Conservation (phyloP, 2,113 vertebrate genomes). For the Phrynosoma blainvillii region DNA sequence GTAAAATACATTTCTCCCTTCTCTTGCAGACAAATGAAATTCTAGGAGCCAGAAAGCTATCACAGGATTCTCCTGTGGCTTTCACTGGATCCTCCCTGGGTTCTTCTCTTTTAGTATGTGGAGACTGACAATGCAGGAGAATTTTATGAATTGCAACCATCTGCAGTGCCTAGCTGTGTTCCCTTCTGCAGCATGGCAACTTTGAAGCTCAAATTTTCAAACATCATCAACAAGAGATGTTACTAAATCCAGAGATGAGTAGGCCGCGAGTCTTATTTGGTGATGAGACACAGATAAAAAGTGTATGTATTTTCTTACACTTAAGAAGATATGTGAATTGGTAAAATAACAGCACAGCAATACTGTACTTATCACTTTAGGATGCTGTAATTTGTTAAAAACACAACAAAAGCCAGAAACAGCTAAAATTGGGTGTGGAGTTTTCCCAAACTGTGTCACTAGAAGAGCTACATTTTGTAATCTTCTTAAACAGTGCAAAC, state of each 20-base stretch:
- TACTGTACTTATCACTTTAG: no score
- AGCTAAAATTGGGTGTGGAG: not conserved
- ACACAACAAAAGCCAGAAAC: not conserved
- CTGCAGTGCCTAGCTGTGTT: no score
- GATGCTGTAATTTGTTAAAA: not conserved
- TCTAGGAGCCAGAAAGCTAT: not conserved
- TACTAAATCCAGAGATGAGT: not conserved
- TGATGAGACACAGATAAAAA: not conserved
- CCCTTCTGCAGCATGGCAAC: not conserved
- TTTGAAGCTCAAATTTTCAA: not conserved
- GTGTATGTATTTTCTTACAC: not conserved
- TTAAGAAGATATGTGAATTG: not conserved
- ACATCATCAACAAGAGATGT: not conserved
- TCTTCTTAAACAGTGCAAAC: not conserved
- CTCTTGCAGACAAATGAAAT: not conserved
- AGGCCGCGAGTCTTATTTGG: no score
- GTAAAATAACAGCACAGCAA: not conserved
- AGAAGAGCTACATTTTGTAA: not conserved
- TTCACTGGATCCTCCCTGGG: no score
- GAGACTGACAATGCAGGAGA: no score
- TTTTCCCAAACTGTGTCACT: not conserved
- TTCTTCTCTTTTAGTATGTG: no score
- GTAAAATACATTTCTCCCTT: not conserved
- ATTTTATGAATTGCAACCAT: no score
- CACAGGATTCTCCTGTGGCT: no score